phyloP scores from a whole-genome alignment of 1,140 invertebrate genomes.

The Bombyx mandarina region DNA sequence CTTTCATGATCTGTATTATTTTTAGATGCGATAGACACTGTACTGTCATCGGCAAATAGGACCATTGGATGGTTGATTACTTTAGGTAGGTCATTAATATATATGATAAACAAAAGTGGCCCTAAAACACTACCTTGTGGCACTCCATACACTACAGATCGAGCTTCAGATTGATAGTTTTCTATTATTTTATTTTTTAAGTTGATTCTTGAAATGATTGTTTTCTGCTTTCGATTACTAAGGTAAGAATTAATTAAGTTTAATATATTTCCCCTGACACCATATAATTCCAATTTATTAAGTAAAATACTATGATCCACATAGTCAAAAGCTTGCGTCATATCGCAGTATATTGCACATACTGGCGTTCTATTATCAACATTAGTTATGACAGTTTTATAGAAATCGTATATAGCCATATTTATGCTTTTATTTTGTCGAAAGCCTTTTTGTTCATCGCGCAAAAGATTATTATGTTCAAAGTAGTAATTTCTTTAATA shows the following conservation, averaged over 20 bases:
- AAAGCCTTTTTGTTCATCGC: conserved; percentile 10
- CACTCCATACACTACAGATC: too few relatives aligned
- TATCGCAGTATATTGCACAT: conserved; percentile 16
- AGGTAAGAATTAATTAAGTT: conserved; percentile 7
- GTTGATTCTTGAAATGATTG: conserved; percentile 5
- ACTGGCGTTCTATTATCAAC: conserved; percentile 17
- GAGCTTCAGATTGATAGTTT: too few relatives aligned
- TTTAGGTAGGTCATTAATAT: too few relatives aligned
- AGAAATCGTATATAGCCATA: conserved; percentile 7
- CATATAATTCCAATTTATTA: conserved; percentile 12
- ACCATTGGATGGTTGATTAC: too few relatives aligned
- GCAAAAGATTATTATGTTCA: background rate
- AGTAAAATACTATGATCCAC: conserved; percentile 9
- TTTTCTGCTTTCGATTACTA: conserved; percentile 2
- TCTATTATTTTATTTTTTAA: too few relatives aligned
- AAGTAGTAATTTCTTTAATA: background rate
- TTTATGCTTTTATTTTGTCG: conserved; percentile 9
- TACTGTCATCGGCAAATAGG: too few relatives aligned
- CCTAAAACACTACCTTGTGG: too few relatives aligned
- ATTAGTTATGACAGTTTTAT: conserved; percentile 8
- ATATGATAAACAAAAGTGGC: too few relatives aligned
- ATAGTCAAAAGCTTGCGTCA: conserved; percentile 17
- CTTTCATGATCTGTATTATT: too few relatives aligned
- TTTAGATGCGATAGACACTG: too few relatives aligned
- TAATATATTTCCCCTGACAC: conserved; percentile 9